These are phyloP conservation scores for Tenebrio molitor DNA, from an alignment of 1,140 invertebrate genomes.

Conservation along the genomic window DNA sequence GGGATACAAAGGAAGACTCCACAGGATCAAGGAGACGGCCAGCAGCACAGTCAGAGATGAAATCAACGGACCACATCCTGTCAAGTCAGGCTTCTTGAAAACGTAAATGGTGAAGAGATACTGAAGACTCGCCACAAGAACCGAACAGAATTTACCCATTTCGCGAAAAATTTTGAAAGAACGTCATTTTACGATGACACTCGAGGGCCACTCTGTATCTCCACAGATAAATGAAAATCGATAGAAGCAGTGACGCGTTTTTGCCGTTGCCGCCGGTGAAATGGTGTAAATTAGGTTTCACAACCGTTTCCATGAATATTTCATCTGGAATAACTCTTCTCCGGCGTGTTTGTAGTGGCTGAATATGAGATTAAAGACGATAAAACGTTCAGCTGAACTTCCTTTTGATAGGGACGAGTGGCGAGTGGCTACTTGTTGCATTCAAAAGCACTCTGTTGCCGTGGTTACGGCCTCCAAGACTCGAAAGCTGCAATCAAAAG, in stretches of 20 bases:
- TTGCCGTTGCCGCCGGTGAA: too few relatives aligned
- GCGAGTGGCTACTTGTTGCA: conserved; percentile 54
- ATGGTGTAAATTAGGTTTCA: background rate
- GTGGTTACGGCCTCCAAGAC: conserved; percentile 46
- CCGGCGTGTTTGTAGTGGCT: background rate
- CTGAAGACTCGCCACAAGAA: conserved; percentile 54
- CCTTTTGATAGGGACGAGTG: background rate
- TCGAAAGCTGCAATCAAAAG: conserved; percentile 28
- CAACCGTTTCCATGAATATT: background rate
- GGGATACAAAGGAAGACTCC: conserved; percentile 58
- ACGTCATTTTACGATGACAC: conserved; percentile 1
- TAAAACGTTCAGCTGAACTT: background rate
- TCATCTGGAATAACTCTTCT: conserved; percentile 1
- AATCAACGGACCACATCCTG: conserved; percentile 57
- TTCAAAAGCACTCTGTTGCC: conserved; percentile 56
- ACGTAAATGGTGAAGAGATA: conserved; percentile 56
- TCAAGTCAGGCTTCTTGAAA: conserved; percentile 54
- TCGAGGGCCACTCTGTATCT: too few relatives aligned
- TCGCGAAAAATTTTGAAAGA: conserved; percentile 22
- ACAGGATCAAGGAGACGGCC: conserved; percentile 56
- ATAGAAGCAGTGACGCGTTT: background rate
- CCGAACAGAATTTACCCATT: conserved; percentile 59
- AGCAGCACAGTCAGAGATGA: conserved; percentile 60
- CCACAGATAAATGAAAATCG: background rate
- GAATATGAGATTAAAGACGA: conserved; percentile 26